Evolutionary conservation across 2,797 vertebrate species (phyloP).

Genomic region (Lutra lutra): DNA sequence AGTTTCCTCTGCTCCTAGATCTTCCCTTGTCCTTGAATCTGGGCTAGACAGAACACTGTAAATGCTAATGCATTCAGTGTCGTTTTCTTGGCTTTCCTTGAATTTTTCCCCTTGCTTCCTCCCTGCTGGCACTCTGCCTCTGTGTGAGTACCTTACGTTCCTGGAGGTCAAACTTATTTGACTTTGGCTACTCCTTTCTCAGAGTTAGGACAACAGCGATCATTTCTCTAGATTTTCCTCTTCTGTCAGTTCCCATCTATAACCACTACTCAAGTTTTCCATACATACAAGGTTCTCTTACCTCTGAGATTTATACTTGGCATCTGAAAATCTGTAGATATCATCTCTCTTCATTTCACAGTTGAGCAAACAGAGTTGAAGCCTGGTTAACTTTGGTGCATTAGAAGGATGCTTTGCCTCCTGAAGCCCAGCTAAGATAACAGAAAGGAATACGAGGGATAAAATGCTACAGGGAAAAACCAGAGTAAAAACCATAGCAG

Average conservation of each 20-base stretch:
- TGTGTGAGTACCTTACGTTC: slow-evolving; percentile 26
- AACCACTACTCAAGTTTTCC: background rate
- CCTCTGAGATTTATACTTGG: background rate
- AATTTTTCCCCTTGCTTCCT: slow-evolving; percentile 29
- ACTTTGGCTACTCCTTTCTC: slow-evolving; percentile 43
- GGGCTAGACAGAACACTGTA: slow-evolving; percentile 38
- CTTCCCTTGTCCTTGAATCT: slow-evolving; percentile 67
- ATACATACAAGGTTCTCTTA: background rate
- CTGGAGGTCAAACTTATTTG: slow-evolving; percentile 47
- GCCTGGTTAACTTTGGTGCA: background rate
- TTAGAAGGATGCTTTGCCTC: background rate
- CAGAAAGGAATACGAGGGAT: background rate
- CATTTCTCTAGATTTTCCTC: background rate
- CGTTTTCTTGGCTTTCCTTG: slow-evolving; percentile 19
- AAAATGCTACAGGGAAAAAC: background rate
- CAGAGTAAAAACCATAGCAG: background rate
- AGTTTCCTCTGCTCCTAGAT: slow-evolving; percentile 26
- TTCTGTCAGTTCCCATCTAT: background rate
- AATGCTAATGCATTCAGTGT: slow-evolving; percentile 66
- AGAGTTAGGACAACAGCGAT: background rate
- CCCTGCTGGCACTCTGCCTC: slow-evolving; percentile 23
- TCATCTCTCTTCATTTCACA: slow-evolving; percentile 30
- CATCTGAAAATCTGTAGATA: background rate
- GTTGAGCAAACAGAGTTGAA: background rate
- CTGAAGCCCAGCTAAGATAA: background rate